Evolutionary conservation across 2,113 vertebrate genomes (phyloP), one percentile per base, ranked within the genome.

Genomic region (Atractosteus spatula): DNA sequence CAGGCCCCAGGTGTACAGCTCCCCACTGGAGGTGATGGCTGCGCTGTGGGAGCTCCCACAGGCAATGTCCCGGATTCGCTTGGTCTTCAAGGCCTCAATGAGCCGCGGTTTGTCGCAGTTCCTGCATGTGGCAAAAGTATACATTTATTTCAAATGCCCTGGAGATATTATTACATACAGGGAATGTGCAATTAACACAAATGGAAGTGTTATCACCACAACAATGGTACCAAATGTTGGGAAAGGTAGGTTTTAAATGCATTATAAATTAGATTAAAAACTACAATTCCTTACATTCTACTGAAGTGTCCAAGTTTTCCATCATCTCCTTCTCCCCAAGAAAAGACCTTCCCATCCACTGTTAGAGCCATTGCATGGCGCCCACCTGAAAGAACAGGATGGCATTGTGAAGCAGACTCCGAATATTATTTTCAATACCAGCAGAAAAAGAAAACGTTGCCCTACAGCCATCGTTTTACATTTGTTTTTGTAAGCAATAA

Each of bases 281-380:
- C 29, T 29, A 62, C 7, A 62, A 62, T 3, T 16, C 54, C 95
- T 84, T 90, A 99, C 97, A 99, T 98, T 87, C 97, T 91, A 82
- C 97, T 99, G 84, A 99, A 99, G 81, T 99, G 97, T 57, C 97
- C 97, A 47, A 99, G 95, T 74, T 99, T 99, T 70, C 97, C 97
- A 62, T 99, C 97, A 16, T 99, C 97, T 74, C 97, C 97, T 90
- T 99, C 97, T 4, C 97, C 97, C 97, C 97, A 99, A 0, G 97
- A 99, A 79, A 99, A 99, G 0, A 99, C 94, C 66, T 99, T 98
- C n/a, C 97, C 97, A 4, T 99, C 97, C 57, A 99, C 97, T 2
- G 97, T 99, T 79, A 99, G 84, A 10, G 97, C 97, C 83, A 96
- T 97, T 70, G 97, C 97, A 11, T 99, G 97, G n/a, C 97, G 94